Evolutionary conservation across 2,888 invertebrate genomes (phyloP).

Genomic region (Caenorhabditis macrosperma): DNA sequence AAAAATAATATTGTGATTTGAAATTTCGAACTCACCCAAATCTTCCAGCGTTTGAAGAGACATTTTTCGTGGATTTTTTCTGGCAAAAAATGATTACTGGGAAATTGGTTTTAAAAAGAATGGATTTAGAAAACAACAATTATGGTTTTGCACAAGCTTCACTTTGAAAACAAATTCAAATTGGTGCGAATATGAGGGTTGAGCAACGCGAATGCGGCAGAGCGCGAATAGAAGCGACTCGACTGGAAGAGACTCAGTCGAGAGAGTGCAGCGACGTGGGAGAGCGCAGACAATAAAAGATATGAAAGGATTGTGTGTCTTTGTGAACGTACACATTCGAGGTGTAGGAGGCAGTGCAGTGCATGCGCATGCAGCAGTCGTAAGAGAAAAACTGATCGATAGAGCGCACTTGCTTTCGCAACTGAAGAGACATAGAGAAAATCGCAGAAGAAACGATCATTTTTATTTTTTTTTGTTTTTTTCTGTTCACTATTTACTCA

Average conservation of each 20-base stretch:
- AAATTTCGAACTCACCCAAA: conserved; percentile 44
- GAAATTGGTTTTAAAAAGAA: not conserved
- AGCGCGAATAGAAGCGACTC: conserved; percentile 41
- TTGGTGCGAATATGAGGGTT: conserved; percentile 6
- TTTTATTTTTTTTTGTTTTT: too few relatives aligned
- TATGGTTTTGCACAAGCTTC: not conserved
- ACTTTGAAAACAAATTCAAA: conserved; percentile 19
- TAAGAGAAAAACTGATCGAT: too few relatives aligned
- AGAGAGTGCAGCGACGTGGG: not conserved
- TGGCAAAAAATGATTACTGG: not conserved
- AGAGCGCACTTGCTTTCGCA: too few relatives aligned
- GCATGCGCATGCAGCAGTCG: too few relatives aligned
- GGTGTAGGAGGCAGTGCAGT: too few relatives aligned
- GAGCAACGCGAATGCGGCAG: conserved; percentile 31
- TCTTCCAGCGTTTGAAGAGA: conserved; percentile 37
- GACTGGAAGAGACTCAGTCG: too few relatives aligned
- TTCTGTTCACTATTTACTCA: too few relatives aligned
- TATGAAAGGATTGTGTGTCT: too few relatives aligned
- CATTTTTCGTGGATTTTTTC: conserved; percentile 5
- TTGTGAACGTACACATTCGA: too few relatives aligned
- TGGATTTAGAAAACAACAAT: not conserved
- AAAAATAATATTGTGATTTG: too few relatives aligned
- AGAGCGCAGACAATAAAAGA: conserved; percentile 15
- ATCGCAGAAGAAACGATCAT: too few relatives aligned
- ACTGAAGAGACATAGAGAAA: too few relatives aligned